These are phyloP conservation scores for Leptestheria dahalacensis DNA, from an alignment of 1,140 invertebrate genomes.

Conservation along the genomic window DNA sequence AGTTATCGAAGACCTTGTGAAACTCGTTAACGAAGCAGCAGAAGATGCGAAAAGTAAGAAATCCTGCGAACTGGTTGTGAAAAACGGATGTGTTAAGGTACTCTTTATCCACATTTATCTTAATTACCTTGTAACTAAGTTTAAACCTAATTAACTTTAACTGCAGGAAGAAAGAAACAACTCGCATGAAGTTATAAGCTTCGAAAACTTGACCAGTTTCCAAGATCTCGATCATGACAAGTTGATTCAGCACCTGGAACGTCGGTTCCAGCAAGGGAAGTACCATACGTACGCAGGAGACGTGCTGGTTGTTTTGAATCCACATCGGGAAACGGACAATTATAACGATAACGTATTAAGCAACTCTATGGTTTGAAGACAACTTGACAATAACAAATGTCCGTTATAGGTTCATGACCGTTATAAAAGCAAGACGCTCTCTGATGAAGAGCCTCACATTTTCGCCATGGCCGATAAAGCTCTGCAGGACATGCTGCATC, in stretches of 20 bases:
- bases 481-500: slow-evolving; percentile 68
- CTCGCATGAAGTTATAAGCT: not conserved
- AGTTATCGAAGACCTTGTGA: slow-evolving; percentile 33
- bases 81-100: slow-evolving; percentile 43
- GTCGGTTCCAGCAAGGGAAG: slow-evolving; percentile 48
- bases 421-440: slow-evolving; percentile 68
- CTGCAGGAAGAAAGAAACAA: not conserved
- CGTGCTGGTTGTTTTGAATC: slow-evolving; percentile 71
- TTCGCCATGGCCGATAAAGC: slow-evolving; percentile 73
- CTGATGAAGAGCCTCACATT: slow-evolving; percentile 78
- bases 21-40: slow-evolving; percentile 19
- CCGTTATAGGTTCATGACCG: slow-evolving; percentile 49
- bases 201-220: not conserved
- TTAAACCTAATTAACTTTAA: not conserved
- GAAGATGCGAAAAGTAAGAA: slow-evolving; percentile 19
- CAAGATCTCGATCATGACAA: not conserved
- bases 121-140: not conserved
- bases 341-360: not conserved
- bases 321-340: slow-evolving; percentile 40
- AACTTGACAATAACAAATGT: not conserved
- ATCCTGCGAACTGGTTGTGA: slow-evolving; percentile 45
- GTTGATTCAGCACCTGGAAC: slow-evolving; percentile 46
- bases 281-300: slow-evolving; percentile 83
- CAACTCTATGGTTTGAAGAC: not conserved
- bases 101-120: not conserved